Evolutionary conservation across 2,113 vertebrate species (phyloP).

Genomic region (Silurus meridionalis): DNA sequence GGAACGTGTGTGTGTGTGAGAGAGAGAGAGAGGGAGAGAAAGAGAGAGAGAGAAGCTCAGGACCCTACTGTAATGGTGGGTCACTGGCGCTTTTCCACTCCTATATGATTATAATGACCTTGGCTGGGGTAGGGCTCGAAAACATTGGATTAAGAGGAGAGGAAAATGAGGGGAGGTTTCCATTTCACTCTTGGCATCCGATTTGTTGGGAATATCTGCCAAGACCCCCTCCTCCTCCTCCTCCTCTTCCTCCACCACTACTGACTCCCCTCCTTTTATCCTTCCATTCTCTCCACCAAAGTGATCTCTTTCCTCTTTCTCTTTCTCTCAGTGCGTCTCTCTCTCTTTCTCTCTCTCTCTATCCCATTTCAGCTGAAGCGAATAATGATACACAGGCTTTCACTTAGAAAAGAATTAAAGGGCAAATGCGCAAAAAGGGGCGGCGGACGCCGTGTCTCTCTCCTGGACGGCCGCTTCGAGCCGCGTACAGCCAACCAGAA

Average conservation of each 20-base stretch:
- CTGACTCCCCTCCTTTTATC: constrained; percentile 16
- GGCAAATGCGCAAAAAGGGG: constrained; percentile 61
- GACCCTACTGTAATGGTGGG: constrained; percentile 73
- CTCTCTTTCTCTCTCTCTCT: constrained; percentile 52
- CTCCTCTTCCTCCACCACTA: constrained; percentile 35
- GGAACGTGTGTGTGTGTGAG: background rate
- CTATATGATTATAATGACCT: constrained; percentile 80
- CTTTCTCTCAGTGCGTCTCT: background rate
- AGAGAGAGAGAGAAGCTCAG: constrained; percentile 58
- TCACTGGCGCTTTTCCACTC: constrained; percentile 75
- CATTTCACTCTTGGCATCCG: constrained; percentile 79
- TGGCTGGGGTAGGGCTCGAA: constrained; percentile 75
- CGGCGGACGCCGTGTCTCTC: constrained; percentile 44
- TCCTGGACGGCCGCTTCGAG: constrained; percentile 37
- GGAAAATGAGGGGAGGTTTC: constrained; percentile 78
- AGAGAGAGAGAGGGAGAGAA: constrained; percentile 49
- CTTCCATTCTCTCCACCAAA: constrained; percentile 46
- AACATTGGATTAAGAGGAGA: constrained; percentile 80
- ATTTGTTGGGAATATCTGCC: constrained; percentile 72
- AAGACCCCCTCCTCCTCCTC: constrained; percentile 59
- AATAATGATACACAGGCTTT: constrained; percentile 72
- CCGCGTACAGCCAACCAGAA: constrained; percentile 52
- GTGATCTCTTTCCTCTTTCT: constrained; percentile 29
- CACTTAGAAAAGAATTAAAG: constrained; percentile 71
- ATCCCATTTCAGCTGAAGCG: constrained; percentile 64